Base-by-base conservation (phyloP, 1,140 invertebrate genomes). In the Drosophila pachea region DNA sequence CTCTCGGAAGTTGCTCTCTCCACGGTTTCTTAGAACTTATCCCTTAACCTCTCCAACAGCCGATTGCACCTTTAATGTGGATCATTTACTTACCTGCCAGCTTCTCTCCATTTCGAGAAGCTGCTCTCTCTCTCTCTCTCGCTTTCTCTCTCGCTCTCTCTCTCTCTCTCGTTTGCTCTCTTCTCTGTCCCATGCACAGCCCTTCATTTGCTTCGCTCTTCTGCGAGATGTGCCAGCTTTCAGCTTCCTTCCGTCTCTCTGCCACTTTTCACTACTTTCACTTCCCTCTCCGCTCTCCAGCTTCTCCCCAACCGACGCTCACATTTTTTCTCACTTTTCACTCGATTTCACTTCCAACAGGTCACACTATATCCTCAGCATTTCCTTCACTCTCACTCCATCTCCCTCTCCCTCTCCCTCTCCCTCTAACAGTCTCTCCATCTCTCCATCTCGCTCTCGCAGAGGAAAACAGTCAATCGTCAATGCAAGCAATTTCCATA, bases 401-500 rank as follows among this genome's bases (percentile, higher is more conserved):
- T 42, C 38, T 42, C 38, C 12, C 11, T 42, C 38, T 42, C 38
- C 11, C 38, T n/a, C 7, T 42, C 38, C 12, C 11, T 42, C 38
- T 42, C 38, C 12, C 38, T 12, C 38, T n/a, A 11, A 12, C 42
- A 5, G 2, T 45, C 16, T 9, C 16, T 45, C 43, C 8, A 5
- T 45, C 43, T 29, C 16, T 8, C 7, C 5, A 0, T 22, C 8
- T 9, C 7, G 16, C 43, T 4, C 7, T 29, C 43, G 9, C 7
- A 49, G 12, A 11, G 6, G 0, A 48, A 32, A 35, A 50, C 3
- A 22, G 3, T 2, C 1, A 36, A 42, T 12, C 31, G 35, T 4
- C 7, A 36, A 1, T 22, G 22, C 22, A 32, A 12, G 11, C 14
- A 35, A 0, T 72, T 72, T 72, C 43, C 56, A 72, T 68, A 72